Percentiles rank a stretch among this genome's conserved stretches.
Evolutionary conservation across 2,888 invertebrate genomes (phyloP).

Genomic region (Villa cingulata): DNA sequence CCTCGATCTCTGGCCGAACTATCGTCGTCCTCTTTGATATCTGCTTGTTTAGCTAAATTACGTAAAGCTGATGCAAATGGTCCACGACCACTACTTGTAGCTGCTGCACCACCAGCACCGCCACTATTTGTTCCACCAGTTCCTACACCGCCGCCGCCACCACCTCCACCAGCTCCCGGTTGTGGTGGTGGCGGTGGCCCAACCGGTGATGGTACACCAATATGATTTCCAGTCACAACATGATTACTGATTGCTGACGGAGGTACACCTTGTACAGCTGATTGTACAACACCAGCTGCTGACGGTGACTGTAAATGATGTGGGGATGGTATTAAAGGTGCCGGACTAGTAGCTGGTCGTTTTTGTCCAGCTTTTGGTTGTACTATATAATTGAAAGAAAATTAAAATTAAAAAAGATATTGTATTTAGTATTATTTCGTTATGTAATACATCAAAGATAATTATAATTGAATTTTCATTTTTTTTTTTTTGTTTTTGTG

Average conservation of each 20-base stretch:
- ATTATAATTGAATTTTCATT: neutral
- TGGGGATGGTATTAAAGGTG: conserved; percentile 31
- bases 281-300: conserved; percentile 12
- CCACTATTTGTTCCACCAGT: conserved; percentile 35
- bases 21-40: conserved; percentile 56
- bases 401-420: neutral
- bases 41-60: conserved; percentile 83
- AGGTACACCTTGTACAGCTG: conserved; percentile 16
- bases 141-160: conserved; percentile 4
- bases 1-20: conserved; percentile 23
- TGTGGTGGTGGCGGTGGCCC: conserved; percentile 8
- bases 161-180: conserved; percentile 11
- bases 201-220: conserved; percentile 19
- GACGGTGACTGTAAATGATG: conserved; percentile 34
- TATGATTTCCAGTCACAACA: conserved; percentile 23
- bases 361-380: conserved; percentile 35
- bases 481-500: neutral
- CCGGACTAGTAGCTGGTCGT: conserved; percentile 34
- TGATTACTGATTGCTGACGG: conserved; percentile 24
- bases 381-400: conserved; percentile 22
- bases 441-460: neutral
- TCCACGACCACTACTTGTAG: conserved; percentile 41
- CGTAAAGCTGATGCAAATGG: conserved; percentile 86
- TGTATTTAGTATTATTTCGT: no score
- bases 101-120: conserved; percentile 10